Percentiles rank a stretch among this genome's conserved stretches.
Conservation (phyloP, 2,113 vertebrate genomes). For the Alethe castanea region DNA sequence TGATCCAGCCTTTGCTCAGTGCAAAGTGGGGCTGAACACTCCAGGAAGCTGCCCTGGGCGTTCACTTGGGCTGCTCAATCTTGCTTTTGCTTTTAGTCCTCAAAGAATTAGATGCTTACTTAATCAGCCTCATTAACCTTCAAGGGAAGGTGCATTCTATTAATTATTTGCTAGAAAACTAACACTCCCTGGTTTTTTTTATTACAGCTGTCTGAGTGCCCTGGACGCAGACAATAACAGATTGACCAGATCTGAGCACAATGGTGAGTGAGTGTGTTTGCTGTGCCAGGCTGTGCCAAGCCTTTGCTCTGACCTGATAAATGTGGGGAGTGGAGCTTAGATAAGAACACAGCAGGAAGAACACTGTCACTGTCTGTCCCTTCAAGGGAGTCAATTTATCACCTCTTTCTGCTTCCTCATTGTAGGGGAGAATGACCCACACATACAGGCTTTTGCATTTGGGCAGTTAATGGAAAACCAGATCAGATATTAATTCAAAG, state of each 20-base stretch:
- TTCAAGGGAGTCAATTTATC: not conserved
- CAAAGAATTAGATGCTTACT: not conserved
- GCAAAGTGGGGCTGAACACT: not conserved
- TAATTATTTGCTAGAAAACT: constrained; percentile 1
- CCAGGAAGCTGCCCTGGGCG: accelerated
- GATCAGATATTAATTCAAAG: not conserved
- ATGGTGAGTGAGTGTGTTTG: constrained; percentile 55
- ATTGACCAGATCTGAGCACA: not conserved
- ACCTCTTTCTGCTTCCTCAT: not conserved
- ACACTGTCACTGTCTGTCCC: not conserved
- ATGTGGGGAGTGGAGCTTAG: not conserved
- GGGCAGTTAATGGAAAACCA: not conserved
- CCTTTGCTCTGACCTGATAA: not conserved
- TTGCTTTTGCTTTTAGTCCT: not conserved
- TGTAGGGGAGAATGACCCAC: not conserved
- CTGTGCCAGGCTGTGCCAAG: not conserved
- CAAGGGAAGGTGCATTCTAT: not conserved
- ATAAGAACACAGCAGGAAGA: not conserved
- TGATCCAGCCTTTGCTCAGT: not conserved
- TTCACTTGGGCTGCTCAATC: not conserved
- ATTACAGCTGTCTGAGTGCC: constrained; percentile 32
- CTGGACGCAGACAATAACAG: not conserved
- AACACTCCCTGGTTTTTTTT: not conserved
- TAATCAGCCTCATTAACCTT: not conserved
- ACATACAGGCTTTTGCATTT: not conserved